Evolutionary conservation across 2,888 invertebrate species (phyloP).

Genomic region (Psylliodes chrysocephalus): DNA sequence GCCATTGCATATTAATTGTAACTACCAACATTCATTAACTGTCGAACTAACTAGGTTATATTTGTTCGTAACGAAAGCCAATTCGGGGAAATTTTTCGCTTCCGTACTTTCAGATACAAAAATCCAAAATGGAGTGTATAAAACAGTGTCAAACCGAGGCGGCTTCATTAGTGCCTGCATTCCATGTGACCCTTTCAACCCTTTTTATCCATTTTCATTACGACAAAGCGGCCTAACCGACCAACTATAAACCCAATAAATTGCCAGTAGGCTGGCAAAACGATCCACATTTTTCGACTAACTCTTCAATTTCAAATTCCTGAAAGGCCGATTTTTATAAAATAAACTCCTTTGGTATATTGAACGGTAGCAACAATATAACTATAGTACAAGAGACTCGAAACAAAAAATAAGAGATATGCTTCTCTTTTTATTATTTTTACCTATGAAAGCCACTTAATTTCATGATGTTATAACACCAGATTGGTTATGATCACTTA

Average conservation of each 20-base stretch:
- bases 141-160: constrained; percentile 40
- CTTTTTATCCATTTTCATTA: constrained; percentile 41
- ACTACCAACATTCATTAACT: constrained; percentile 30
- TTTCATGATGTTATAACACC: no score
- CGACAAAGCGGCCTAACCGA: constrained; percentile 40
- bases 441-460: no score
- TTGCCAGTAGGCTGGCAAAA: constrained; percentile 28
- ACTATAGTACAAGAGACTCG: no score
- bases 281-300: constrained; percentile 5
- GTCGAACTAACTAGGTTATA: constrained; percentile 31
- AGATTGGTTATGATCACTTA: no score
- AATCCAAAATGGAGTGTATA: constrained; percentile 37
- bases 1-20: constrained; percentile 10
- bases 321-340: not conserved
- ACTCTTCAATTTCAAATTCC: not conserved
- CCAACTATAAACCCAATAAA: constrained; percentile 44
- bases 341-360: no score
- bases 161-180: constrained; percentile 39
- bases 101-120: constrained; percentile 33
- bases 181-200: constrained; percentile 32
- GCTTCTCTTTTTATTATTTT: no score
- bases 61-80: constrained; percentile 30
- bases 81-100: constrained; percentile 35
- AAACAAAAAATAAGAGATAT: no score
- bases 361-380: no score